Base-by-base conservation (phyloP, 2,113 vertebrate species). In the Ellobius talpinus region DNA sequence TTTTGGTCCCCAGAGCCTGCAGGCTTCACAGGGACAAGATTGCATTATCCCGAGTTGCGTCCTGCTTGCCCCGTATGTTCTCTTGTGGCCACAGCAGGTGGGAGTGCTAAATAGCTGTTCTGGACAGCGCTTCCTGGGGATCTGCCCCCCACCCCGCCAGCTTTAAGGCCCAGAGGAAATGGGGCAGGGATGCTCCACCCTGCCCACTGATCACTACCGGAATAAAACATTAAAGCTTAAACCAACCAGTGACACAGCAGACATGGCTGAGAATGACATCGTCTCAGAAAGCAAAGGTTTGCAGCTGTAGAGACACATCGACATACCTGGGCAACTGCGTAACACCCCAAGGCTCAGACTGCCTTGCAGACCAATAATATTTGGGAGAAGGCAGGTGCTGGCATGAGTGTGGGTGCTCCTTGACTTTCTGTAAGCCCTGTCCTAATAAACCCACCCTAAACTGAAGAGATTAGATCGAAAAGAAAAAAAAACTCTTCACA, bases 21-120 rank as follows among this genome's bases (percentile, higher is more conserved):
- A 63, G 47, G 42, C 72, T 39, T 39, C 33, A 33, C 33, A 36
- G 11, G 42, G 39, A 68, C 4, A 68, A 55, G 84, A n/a, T 29
- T 13, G 0, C 5, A 42, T 14, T 21, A n/a, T 39, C 0, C 1
- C 29, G 2, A 58, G 23, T 29, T 3, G 1, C 9, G 55, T 24
- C 61, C 45, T 65, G 4, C 61, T 26, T 23, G 55, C 55, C 76
- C 74, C 36, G 13, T 26, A 5, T 89, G 11, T 52, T 29, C 68
- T 55, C 39, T 29, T 81, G 63, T 58, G 42, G 24, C 78, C 17
- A 58, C 19, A 70, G 90, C 77, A 89, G 88, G 39, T 4, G 19
- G 47, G 21, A 21, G 4, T 73, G 7, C 33, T 58, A 3, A 78
- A 26, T 29, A 58, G n/a, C 65, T 31, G 42, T 45, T 23, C 1